Evolutionary conservation across 2,113 vertebrate genomes (phyloP).

Genomic region (Ellobius talpinus): DNA sequence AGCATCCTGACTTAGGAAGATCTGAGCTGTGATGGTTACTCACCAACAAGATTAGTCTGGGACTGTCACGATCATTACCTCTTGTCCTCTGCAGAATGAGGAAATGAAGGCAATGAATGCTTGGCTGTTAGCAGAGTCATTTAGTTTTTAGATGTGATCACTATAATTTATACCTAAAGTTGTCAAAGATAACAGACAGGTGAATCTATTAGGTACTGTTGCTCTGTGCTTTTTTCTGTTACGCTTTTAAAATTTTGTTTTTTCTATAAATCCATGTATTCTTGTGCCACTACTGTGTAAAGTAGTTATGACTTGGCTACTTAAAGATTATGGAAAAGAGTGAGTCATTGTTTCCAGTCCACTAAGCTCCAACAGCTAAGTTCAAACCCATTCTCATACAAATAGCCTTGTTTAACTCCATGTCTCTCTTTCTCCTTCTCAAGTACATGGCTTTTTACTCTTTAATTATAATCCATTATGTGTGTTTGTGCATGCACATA

Average conservation of each 20-base stretch:
- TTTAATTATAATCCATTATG: not conserved
- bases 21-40: not conserved
- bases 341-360: not conserved
- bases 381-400: not conserved
- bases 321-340: not conserved
- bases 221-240: not conserved
- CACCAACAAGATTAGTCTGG: not conserved
- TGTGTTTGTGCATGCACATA: not conserved
- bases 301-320: not conserved
- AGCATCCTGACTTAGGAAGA: not conserved
- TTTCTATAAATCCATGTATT: not conserved
- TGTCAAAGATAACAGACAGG: not conserved
- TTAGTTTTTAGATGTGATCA: not conserved
- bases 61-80: not conserved
- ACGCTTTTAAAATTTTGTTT: not conserved
- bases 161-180: constrained; percentile 25
- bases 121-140: not conserved
- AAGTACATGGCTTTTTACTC: not conserved
- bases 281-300: too few relatives aligned
- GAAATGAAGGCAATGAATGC: not conserved
- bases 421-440: not conserved
- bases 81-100: not conserved
- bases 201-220: not conserved
- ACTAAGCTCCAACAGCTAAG: not conserved
- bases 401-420: not conserved